Conservation (phyloP, 2,888 invertebrate species). For the Apocheima hispidaria region DNA sequence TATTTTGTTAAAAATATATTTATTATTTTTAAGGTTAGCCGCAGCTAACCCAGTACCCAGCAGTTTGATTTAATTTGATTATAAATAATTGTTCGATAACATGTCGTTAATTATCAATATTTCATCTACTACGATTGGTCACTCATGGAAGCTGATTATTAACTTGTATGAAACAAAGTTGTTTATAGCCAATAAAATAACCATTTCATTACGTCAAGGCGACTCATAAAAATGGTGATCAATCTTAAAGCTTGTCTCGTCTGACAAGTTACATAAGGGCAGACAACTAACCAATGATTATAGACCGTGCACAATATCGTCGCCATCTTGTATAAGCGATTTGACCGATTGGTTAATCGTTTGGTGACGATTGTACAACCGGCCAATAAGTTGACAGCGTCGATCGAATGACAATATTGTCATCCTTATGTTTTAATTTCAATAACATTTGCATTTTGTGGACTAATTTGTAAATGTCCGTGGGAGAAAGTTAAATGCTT, state of each 20-base stretch:
- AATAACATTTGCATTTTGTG: conserved; percentile 28
- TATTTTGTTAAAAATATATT: neutral
- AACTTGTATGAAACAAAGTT: conserved; percentile 22
- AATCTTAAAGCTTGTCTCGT: conserved; percentile 27
- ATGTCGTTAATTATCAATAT: neutral
- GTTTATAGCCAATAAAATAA: conserved; percentile 21
- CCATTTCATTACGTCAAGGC: conserved; percentile 20
- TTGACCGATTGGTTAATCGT: conserved; percentile 28
- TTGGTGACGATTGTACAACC: conserved; percentile 13
- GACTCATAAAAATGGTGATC: conserved; percentile 29
- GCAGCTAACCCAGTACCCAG: neutral
- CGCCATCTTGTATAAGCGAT: conserved; percentile 28
- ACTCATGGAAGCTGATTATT: conserved; percentile 6
- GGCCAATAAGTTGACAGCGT: conserved; percentile 30
- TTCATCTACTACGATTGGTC: conserved; percentile 11
- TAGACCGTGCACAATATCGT: conserved; percentile 15
- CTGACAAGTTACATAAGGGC: conserved; percentile 33
- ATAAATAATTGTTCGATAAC: neutral
- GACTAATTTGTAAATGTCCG: conserved; percentile 11
- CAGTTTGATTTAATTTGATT: neutral
- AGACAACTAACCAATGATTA: conserved; percentile 31
- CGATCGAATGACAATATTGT: conserved; percentile 8
- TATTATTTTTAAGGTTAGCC: neutral
- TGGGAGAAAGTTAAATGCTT: conserved; percentile 22
- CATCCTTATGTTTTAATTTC: conserved; percentile 23